These are phyloP conservation scores for Leptinotarsa defecta DNA, from an alignment of 1,140 invertebrate species.

Conservation along the genomic window DNA sequence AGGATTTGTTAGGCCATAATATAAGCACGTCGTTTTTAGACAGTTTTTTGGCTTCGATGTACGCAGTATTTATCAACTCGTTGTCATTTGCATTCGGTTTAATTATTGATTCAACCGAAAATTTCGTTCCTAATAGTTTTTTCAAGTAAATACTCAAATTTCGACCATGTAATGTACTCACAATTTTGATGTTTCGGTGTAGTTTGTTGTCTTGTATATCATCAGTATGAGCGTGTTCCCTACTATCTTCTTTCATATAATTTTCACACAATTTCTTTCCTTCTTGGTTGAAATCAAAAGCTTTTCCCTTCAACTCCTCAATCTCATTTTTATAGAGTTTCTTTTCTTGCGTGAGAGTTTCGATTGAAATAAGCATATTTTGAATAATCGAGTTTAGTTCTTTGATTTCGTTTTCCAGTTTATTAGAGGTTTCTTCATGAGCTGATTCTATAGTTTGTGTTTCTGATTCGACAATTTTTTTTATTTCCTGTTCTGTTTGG, in stretches of 20 bases:
- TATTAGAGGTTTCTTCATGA: not conserved
- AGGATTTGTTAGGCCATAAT: slow-evolving; percentile 1
- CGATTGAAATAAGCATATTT: not conserved
- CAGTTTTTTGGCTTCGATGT: not conserved
- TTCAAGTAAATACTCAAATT: not conserved
- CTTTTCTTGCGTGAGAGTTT: not conserved
- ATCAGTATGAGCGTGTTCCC: not conserved
- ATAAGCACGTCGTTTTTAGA: slow-evolving; percentile 10
- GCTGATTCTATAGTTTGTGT: too few species aligned
- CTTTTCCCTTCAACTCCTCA: not conserved
- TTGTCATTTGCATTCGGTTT: slow-evolving; percentile 17
- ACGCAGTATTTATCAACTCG: slow-evolving; percentile 7
- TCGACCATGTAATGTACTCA: not conserved
- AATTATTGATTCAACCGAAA: slow-evolving; percentile 9
- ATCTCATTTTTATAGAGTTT: not conserved
- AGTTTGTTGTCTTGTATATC: not conserved
- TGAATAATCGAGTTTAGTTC: not conserved
- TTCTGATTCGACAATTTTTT: too few species aligned
- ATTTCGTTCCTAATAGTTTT: slow-evolving; percentile 8
- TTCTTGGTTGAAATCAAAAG: not conserved
- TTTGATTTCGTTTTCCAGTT: not conserved
- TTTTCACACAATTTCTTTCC: too few species aligned
- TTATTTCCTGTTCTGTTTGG: too few species aligned
- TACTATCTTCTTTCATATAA: not conserved
- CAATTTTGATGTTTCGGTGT: not conserved